Evolutionary conservation across 2,797 vertebrate species (phyloP).

Genomic region (Silurus aristotelis): DNA sequence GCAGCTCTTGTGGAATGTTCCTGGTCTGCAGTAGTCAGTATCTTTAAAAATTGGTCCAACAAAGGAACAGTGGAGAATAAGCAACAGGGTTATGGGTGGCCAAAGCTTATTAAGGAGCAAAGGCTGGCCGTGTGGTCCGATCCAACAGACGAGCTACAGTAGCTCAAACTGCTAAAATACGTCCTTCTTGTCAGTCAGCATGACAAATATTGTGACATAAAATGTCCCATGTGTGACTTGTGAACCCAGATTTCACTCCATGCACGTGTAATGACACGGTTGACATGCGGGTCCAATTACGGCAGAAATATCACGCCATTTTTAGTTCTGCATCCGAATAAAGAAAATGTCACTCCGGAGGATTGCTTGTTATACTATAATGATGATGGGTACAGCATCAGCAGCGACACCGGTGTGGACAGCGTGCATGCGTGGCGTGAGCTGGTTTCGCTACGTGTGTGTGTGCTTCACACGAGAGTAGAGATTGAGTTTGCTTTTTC

Average conservation of each 20-base stretch:
- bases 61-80: too few species aligned
- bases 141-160: too few species aligned
- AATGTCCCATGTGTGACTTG: too few species aligned
- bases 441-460: not conserved
- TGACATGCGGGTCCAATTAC: constrained; percentile 18
- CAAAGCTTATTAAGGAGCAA: too few species aligned
- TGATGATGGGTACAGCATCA: constrained; percentile 8
- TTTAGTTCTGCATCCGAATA: constrained; percentile 17
- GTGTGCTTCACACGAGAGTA: not conserved
- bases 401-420: not conserved
- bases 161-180: not conserved
- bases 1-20: too few species aligned
- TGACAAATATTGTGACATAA: not conserved
- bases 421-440: not conserved
- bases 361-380: not conserved
- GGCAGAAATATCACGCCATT: not conserved
- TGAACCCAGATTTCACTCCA: not conserved
- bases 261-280: constrained; percentile 14
- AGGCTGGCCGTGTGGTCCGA: too few species aligned
- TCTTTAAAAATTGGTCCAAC: too few species aligned
- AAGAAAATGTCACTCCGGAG: constrained; percentile 5
- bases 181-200: not conserved
- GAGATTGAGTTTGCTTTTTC: constrained; percentile 33
- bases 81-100: too few species aligned
- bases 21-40: too few species aligned